These are phyloP conservation scores for Oikopleura albicans DNA, from an alignment of 23 tunicate species.

Conservation along the genomic window DNA sequence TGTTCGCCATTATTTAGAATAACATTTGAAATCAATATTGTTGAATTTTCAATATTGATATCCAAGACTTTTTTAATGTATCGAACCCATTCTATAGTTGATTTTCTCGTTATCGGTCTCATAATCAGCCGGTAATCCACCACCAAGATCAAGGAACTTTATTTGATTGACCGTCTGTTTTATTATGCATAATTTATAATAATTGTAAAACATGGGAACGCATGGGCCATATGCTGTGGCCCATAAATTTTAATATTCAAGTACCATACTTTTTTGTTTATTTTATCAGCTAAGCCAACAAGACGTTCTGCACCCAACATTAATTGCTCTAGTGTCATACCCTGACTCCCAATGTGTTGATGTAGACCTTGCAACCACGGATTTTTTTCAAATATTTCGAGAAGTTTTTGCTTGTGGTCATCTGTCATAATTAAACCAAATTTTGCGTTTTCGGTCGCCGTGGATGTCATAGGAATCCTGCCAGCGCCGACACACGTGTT, in stretches of 20 bases:
- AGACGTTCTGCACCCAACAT: not conserved
- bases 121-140: not conserved
- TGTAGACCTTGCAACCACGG: conserved; percentile 4
- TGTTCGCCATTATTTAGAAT: too few species aligned
- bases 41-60: not conserved
- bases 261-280: not conserved
- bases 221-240: too few species aligned
- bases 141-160: not conserved
- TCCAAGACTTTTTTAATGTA: too few species aligned
- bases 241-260: too few species aligned
- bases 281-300: not conserved
- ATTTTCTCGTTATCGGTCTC: not conserved
- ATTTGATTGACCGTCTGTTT: too few species aligned
- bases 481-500: not conserved
- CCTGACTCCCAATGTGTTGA: not conserved
- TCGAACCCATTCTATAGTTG: too few species aligned
- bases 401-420: not conserved
- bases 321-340: not conserved
- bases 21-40: not conserved
- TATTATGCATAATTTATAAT: too few species aligned
- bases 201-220: too few species aligned
- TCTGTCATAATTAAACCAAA: not conserved
- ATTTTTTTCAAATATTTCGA: not conserved
- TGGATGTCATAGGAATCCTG: not conserved
- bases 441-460: not conserved